These are phyloP conservation scores for Catonia carolina DNA, from an alignment of 2,888 invertebrate species.

Conservation along the genomic window DNA sequence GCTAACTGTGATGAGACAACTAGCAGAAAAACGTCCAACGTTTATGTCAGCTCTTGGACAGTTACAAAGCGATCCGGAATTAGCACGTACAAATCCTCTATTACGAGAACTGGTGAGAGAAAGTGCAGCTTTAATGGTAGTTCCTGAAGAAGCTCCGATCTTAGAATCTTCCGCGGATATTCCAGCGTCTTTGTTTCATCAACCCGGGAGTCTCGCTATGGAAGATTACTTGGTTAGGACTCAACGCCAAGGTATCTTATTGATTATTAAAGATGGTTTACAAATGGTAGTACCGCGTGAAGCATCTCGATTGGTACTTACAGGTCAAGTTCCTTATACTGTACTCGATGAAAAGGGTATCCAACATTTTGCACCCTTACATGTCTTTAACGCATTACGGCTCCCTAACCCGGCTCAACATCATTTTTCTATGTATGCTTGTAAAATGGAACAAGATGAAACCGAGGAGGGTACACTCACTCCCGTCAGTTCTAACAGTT, in stretches of 20 bases:
- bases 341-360: constrained; percentile 71
- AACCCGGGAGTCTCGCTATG: constrained; percentile 66
- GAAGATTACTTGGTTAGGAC: constrained; percentile 55
- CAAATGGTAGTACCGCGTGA: constrained; percentile 73
- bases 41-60: constrained; percentile 55
- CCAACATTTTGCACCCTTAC: constrained; percentile 66
- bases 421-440: constrained; percentile 41
- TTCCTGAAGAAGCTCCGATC: constrained; percentile 51
- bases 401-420: constrained; percentile 58
- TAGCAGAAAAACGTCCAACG: constrained; percentile 59
- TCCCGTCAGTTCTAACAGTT: constrained; percentile 38
- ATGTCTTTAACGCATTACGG: constrained; percentile 63
- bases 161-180: constrained; percentile 60
- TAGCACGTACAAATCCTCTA: constrained; percentile 61
- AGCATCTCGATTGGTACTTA: constrained; percentile 63
- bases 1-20: constrained; percentile 61
- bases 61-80: constrained; percentile 57
- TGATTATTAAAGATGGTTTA: constrained; percentile 65
- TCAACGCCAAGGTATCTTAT: constrained; percentile 40
- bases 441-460: constrained; percentile 31
- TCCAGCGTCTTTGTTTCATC: constrained; percentile 58
- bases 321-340: constrained; percentile 67
- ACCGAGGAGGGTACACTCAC: constrained; percentile 35
- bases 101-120: constrained; percentile 63
- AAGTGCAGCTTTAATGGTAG: constrained; percentile 63